Evolutionary conservation across 2,797 vertebrate genomes (phyloP), one percentile per base, ranked within the genome.

Genomic region (Malurus splendens): DNA sequence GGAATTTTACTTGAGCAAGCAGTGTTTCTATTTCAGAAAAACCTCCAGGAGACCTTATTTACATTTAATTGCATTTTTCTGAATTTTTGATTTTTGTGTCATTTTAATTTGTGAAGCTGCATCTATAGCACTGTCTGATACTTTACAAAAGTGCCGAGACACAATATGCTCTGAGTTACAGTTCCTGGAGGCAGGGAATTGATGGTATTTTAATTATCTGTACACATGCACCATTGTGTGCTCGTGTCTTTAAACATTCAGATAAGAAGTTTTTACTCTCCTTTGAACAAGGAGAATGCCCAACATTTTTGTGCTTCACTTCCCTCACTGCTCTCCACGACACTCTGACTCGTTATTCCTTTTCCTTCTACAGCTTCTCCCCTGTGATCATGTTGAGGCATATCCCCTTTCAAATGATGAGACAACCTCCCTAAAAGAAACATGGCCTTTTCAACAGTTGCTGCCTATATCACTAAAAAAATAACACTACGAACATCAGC

Each of bases 1-100:
- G 25, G 52, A 93, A 89, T 81, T 92, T 89, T 76, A 78, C 55
- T 92, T 81, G 41, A 90, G 45, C 55, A 92, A 92, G 82, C 32
- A 75, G 27, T 30, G 71, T 62, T 89, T 78, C 86, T 62, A 76
- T 81, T 89, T 90, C 73, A 89, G 70, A 92, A 92, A 90, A 91
- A 86, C 28, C 47, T 94, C 41, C 55, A 87, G 75, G 52, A 92
- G 19, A 87, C 11, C 36, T 86, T 85, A 83, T 79, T 94, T 87
- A 83, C 67, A 89, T 86, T 73, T 79, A 91, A 83, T 72, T 73
- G 41, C 14, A 52, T 59, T 91, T 87, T 72, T 56, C 15, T 5
- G 0, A 45, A 11, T 64, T 92, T 92, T 85, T 8, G 0, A 77
- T 50, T 87, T 87, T 83, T 79, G 28, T 62, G 20, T 56, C 15